Evolutionary conservation across 2,797 vertebrate species (phyloP).

Genomic region (Sternotherus odoratus): DNA sequence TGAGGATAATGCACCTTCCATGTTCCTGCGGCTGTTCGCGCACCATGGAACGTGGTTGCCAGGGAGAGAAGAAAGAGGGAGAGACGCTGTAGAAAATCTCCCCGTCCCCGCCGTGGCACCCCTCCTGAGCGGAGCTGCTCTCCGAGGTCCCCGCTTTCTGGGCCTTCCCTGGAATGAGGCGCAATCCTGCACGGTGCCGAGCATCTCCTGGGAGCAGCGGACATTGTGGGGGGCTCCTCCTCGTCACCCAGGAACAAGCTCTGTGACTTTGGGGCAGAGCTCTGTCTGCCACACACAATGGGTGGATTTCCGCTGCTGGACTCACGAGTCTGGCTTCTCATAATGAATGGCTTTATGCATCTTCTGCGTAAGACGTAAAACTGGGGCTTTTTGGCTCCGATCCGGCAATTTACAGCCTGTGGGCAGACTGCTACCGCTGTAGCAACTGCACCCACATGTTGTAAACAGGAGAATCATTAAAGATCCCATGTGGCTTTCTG

Average conservation of each 20-base stretch:
- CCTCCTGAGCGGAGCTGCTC: rapidly evolving
- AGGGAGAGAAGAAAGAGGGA: background rate
- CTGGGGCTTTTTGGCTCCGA: background rate
- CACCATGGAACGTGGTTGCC: background rate
- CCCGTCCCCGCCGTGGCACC: rapidly evolving
- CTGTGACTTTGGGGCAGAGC: background rate
- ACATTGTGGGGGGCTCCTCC: background rate
- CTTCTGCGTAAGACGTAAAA: rapidly evolving
- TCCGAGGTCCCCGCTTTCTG: background rate
- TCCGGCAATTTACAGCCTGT: rapidly evolving
- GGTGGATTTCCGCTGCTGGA: background rate
- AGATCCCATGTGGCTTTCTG: rapidly evolving
- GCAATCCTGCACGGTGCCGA: rapidly evolving
- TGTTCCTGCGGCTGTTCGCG: background rate
- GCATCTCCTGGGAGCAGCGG: rapidly evolving
- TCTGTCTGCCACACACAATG: rapidly evolving
- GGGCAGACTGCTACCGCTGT: rapidly evolving
- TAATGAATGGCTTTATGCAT: rapidly evolving
- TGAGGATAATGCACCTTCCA: rapidly evolving
- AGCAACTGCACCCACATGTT: background rate
- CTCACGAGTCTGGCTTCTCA: rapidly evolving
- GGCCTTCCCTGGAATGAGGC: background rate
- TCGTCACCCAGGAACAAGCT: background rate
- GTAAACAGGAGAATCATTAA: background rate
- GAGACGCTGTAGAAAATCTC: background rate